A percentile compares a stretch with the other conserved stretches of the same genome.
Evolutionary conservation across 2,888 invertebrate species (phyloP).

Genomic region (Melieria omissa): DNA sequence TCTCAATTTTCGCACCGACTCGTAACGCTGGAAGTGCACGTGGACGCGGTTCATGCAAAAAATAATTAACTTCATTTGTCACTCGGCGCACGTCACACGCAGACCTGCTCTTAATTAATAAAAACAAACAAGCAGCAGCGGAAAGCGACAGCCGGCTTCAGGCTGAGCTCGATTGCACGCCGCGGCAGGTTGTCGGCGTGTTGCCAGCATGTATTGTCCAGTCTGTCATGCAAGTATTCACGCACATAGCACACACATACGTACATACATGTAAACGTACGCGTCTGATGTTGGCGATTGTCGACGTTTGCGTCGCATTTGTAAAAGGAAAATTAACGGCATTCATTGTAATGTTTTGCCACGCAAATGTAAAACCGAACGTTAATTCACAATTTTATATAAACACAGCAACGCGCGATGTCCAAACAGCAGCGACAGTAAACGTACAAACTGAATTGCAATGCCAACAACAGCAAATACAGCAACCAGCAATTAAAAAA

Average conservation of each 20-base stretch:
- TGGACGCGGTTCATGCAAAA: background rate
- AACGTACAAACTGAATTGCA: no score
- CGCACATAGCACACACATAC: background rate
- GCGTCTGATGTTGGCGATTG: background rate
- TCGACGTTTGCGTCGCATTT: background rate
- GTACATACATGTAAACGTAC: background rate
- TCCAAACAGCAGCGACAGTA: no score
- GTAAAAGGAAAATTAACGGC: background rate
- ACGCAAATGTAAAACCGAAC: no score
- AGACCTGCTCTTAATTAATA: conserved; percentile 2
- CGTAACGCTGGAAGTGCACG: background rate
- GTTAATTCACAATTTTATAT: no score
- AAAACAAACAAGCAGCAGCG: background rate
- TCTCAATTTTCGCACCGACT: conserved; percentile 1
- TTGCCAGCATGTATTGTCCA: no score
- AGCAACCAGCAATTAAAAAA: no score
- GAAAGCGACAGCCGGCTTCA: background rate
- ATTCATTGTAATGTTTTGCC: no score
- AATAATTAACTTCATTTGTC: conserved; percentile 6
- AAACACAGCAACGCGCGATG: no score
- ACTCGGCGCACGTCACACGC: background rate
- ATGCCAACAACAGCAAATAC: no score
- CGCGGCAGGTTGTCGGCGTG: no score
- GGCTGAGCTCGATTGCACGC: no score
- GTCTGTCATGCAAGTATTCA: no score